Evolutionary conservation across 2,888 invertebrate species (phyloP).

Genomic region (Parnassius orleans): DNA sequence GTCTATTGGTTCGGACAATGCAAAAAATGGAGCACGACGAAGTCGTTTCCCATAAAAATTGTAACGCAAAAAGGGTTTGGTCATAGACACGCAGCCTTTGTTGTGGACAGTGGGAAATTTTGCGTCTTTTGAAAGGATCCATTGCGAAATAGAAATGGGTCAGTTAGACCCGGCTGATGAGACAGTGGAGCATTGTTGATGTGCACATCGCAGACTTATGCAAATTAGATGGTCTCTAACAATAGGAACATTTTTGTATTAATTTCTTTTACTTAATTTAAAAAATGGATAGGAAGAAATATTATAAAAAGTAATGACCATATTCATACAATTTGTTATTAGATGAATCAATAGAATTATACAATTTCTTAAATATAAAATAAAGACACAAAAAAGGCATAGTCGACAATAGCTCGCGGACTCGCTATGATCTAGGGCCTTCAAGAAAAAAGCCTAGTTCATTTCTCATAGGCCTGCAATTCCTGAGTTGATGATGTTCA

Average conservation of each 20-base stretch:
- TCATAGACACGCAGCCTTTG: slow-evolving; percentile 56
- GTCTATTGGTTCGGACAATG: slow-evolving; percentile 68
- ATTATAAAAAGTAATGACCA: no score
- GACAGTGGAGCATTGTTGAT: slow-evolving; percentile 58
- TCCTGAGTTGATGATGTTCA: no score
- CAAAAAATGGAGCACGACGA: slow-evolving; percentile 76
- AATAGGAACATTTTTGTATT: slow-evolving; percentile 34
- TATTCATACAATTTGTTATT: no score
- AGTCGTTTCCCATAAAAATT: slow-evolving; percentile 75
- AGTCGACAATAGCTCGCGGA: no score
- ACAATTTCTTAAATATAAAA: no score
- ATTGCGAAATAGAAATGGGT: slow-evolving; percentile 65
- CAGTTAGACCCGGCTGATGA: slow-evolving; percentile 57
- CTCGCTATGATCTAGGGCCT: no score
- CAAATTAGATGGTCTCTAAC: slow-evolving; percentile 61
- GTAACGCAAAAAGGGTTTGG: slow-evolving; percentile 69
- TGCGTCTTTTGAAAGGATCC: slow-evolving; percentile 56
- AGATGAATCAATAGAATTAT: no score
- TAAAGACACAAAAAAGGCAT: no score
- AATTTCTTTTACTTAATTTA: no score
- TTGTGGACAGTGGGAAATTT: slow-evolving; percentile 75
- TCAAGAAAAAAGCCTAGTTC: no score
- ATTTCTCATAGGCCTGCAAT: no score
- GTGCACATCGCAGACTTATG: slow-evolving; percentile 65
- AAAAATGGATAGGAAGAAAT: no score